Evolutionary conservation across 1,140 invertebrate species (phyloP).

Genomic region (Sminthurides bifidus): DNA sequence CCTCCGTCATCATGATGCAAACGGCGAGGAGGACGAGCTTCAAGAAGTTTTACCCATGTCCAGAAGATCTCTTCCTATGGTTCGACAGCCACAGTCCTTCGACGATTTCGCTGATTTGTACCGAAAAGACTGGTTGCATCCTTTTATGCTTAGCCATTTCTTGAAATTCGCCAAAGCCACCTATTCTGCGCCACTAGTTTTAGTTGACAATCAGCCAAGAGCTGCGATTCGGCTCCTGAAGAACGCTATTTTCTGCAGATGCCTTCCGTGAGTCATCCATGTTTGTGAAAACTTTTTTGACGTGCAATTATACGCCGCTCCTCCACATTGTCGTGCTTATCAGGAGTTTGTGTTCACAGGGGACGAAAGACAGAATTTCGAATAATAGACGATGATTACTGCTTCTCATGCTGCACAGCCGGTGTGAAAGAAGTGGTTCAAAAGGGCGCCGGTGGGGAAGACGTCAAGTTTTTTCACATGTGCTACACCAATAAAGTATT

Average conservation of each 20-base stretch:
- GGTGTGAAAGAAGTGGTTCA: slow-evolving; percentile 63
- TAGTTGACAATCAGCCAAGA: slow-evolving; percentile 58
- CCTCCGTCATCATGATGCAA: slow-evolving; percentile 8
- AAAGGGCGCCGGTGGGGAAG: slow-evolving; percentile 54
- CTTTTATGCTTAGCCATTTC: slow-evolving; percentile 51
- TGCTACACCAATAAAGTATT: slow-evolving; percentile 65
- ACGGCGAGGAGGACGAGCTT: background rate
- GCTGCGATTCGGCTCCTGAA: slow-evolving; percentile 57
- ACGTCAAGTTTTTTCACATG: slow-evolving; percentile 70
- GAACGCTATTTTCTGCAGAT: slow-evolving; percentile 58
- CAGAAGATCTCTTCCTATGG: too few relatives aligned
- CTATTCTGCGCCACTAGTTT: slow-evolving; percentile 78
- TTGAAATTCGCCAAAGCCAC: slow-evolving; percentile 63
- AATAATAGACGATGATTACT: slow-evolving; percentile 75
- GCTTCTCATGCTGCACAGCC: slow-evolving; percentile 73
- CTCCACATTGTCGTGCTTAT: background rate
- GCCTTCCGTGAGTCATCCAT: slow-evolving; percentile 48
- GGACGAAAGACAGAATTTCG: slow-evolving; percentile 44
- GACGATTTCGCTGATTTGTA: too few relatives aligned
- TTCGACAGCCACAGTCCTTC: too few relatives aligned
- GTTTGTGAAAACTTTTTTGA: slow-evolving; percentile 6
- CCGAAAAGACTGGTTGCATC: background rate
- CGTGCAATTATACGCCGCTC: background rate
- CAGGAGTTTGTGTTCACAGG: slow-evolving; percentile 11
- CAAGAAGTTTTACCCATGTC: background rate